A percentile compares a stretch with the other conserved stretches of the same genome.
Evolutionary conservation across 2,113 vertebrate genomes (phyloP).

Genomic region (Phylloscopus whistleri): DNA sequence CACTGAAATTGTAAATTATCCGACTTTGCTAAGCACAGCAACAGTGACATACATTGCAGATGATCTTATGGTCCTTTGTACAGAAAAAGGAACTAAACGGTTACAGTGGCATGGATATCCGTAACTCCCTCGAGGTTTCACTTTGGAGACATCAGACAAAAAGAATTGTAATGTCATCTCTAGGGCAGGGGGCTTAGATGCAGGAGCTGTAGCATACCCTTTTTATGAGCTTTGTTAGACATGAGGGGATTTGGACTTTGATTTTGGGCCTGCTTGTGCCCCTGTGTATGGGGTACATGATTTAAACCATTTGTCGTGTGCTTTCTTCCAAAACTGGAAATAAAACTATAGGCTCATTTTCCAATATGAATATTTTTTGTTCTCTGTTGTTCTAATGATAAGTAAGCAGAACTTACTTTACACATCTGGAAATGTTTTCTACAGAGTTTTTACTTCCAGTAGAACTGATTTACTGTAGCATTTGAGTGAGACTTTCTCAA

Average conservation of each 20-base stretch:
- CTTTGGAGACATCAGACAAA: background rate
- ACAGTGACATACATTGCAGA: background rate
- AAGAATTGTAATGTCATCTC: background rate
- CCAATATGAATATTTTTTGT: background rate
- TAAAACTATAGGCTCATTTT: background rate
- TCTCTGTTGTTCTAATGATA: background rate
- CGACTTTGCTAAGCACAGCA: background rate
- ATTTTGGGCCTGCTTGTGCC: background rate
- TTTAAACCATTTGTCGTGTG: background rate
- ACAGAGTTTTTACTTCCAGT: background rate
- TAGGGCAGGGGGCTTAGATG: background rate
- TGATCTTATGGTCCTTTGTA: background rate
- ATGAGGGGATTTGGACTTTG: background rate
- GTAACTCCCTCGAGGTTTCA: background rate
- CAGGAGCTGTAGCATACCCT: background rate
- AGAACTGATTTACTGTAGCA: background rate
- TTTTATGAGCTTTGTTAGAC: background rate
- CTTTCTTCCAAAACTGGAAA: background rate
- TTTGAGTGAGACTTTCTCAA: background rate
- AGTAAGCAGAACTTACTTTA: background rate
- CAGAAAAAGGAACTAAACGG: background rate
- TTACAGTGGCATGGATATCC: background rate
- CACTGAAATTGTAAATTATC: background rate
- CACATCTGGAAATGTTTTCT: background rate
- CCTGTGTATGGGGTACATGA: rapidly evolving